Evolutionary conservation across 2,888 invertebrate species (phyloP).

Genomic region (Colletes collaris): DNA sequence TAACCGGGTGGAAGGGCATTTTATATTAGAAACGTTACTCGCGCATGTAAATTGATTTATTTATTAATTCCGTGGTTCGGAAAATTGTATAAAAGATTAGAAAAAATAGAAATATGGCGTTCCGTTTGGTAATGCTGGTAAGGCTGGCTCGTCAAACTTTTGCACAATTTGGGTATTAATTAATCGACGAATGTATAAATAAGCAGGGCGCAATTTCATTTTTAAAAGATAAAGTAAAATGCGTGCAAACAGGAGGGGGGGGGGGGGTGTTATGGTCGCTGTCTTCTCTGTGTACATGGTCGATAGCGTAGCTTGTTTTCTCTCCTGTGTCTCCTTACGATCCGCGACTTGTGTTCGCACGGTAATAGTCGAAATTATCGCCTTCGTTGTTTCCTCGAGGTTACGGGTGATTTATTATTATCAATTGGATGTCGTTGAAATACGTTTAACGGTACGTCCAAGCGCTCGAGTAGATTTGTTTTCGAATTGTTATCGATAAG

Average conservation of each 20-base stretch:
- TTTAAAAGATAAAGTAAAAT: background rate
- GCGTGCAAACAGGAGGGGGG: background rate
- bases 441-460: background rate
- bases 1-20: too few relatives aligned
- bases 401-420: slow-evolving; percentile 12
- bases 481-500: slow-evolving; percentile 35
- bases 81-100: too few relatives aligned
- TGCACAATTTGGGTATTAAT: too few relatives aligned
- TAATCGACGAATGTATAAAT: too few relatives aligned
- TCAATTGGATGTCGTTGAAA: slow-evolving; percentile 1
- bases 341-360: slow-evolving; percentile 44
- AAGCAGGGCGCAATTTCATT: too few relatives aligned
- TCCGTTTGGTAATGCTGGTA: too few relatives aligned
- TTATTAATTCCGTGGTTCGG: too few relatives aligned
- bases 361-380: slow-evolving; percentile 9
- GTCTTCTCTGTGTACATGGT: slow-evolving; percentile 21
- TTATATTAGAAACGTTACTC: too few relatives aligned
- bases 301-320: slow-evolving; percentile 30
- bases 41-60: too few relatives aligned
- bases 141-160: too few relatives aligned
- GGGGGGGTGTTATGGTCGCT: background rate
- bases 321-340: slow-evolving; percentile 54
- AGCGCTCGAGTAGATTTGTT: slow-evolving; percentile 22
- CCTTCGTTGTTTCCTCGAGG: slow-evolving; percentile 6
- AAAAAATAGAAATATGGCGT: too few relatives aligned